Percentiles rank a stretch among this genome's conserved stretches.
These are phyloP conservation scores for Axis porcinus DNA, from an alignment of 2,113 vertebrate species.

Conservation along the genomic window DNA sequence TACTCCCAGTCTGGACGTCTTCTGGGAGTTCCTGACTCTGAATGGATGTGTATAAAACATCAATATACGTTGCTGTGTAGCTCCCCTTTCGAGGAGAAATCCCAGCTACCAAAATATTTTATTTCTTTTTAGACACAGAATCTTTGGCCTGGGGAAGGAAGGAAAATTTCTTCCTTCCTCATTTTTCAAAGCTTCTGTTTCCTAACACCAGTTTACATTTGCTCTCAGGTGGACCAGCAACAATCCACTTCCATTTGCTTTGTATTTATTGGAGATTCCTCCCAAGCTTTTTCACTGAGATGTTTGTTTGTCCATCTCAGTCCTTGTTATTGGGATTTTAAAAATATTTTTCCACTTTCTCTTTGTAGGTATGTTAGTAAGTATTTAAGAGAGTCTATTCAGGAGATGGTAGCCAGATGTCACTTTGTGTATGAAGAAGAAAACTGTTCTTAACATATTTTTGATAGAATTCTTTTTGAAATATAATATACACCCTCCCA, in stretches of 20 bases:
- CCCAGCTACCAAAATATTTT: neutral
- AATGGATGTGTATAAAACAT: neutral
- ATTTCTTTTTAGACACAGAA: neutral
- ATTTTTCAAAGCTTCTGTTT: neutral
- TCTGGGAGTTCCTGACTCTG: neutral
- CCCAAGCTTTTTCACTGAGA: neutral
- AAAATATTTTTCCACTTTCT: neutral
- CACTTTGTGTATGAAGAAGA: neutral
- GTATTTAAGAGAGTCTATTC: neutral
- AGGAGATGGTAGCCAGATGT: neutral
- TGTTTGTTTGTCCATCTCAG: neutral
- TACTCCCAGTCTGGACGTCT: neutral
- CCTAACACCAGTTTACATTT: neutral
- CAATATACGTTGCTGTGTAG: neutral
- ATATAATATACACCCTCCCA: neutral
- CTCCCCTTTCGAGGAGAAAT: neutral
- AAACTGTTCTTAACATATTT: neutral
- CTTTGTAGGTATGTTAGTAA: neutral
- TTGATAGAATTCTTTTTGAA: slow-evolving; percentile 12
- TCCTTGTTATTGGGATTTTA: neutral
- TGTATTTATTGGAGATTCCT: neutral
- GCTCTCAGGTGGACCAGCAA: neutral
- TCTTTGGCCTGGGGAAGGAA: neutral
- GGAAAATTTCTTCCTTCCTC: neutral
- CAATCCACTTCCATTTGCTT: neutral